A percentile compares a stretch with the other conserved stretches of the same genome.
Conservation (phyloP, 2,888 invertebrate species). For the Sinelater perroti region DNA sequence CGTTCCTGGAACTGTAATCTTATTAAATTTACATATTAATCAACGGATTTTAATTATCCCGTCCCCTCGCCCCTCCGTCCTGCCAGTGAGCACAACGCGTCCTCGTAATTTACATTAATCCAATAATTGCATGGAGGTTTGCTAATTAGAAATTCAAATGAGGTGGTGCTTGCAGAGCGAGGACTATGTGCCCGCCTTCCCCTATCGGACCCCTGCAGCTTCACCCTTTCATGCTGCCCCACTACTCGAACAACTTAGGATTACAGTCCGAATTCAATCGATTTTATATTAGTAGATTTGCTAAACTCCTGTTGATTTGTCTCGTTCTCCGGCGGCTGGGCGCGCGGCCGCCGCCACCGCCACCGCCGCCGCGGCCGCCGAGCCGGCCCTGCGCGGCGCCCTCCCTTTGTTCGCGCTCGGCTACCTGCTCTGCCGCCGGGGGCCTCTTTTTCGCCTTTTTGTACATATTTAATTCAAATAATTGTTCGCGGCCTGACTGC, state of each 20-base stretch:
- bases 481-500: background rate
- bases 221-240: constrained; percentile 48
- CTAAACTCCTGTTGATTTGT: constrained; percentile 40
- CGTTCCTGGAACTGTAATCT: constrained; percentile 95
- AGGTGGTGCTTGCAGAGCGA: constrained; percentile 76
- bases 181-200: constrained; percentile 56
- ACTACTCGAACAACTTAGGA: constrained; percentile 48
- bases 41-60: constrained; percentile 98
- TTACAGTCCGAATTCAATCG: constrained; percentile 61
- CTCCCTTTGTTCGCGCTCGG: constrained; percentile 9
- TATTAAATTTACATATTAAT: constrained; percentile 99
- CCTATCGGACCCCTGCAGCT: constrained; percentile 48
- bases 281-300: constrained; percentile 55
- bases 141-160: constrained; percentile 93
- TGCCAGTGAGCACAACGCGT: constrained; percentile 66
- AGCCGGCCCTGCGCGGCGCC: constrained; percentile 22
- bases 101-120: constrained; percentile 93
- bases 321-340: constrained; percentile 36
- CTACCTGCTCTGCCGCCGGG: constrained; percentile 1
- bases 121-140: constrained; percentile 93
- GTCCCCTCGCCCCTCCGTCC: constrained; percentile 63
- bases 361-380: constrained; percentile 12
- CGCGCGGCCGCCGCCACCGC: constrained; percentile 20
- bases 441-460: background rate
- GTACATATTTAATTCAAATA: background rate